Conservation (phyloP, 2,113 vertebrate species). For the Amia ocellicauda region DNA sequence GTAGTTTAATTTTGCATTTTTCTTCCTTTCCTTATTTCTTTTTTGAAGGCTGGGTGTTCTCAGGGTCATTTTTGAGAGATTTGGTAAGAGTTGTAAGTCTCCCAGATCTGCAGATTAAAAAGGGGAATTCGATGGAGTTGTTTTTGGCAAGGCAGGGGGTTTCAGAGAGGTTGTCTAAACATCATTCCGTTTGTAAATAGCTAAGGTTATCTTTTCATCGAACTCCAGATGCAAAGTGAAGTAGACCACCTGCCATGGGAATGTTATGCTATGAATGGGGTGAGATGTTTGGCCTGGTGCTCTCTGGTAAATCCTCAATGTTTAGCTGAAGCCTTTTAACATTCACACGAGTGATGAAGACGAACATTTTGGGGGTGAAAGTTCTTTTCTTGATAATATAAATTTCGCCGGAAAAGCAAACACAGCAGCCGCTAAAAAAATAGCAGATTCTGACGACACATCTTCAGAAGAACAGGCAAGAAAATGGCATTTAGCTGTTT, state of each 20-base stretch:
- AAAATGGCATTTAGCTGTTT: conserved; percentile 51
- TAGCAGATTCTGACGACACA: conserved; percentile 37
- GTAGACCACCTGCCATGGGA: conserved; percentile 68
- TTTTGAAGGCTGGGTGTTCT: conserved; percentile 37
- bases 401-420: background rate
- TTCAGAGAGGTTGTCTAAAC: conserved; percentile 69
- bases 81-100: conserved; percentile 44
- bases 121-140: conserved; percentile 46
- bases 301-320: conserved; percentile 17
- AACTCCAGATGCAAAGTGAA: conserved; percentile 65
- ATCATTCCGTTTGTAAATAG: conserved; percentile 69
- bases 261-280: conserved; percentile 48
- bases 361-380: background rate
- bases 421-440: background rate
- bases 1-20: conserved; percentile 47
- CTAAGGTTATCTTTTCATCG: conserved; percentile 67
- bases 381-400: background rate
- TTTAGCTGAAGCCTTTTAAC: conserved; percentile 18
- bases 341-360: background rate
- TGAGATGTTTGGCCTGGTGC: conserved; percentile 26
- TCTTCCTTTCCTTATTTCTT: conserved; percentile 58
- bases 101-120: conserved; percentile 53
- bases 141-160: conserved; percentile 53
- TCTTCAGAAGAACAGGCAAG: conserved; percentile 49
- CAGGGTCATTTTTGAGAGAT: conserved; percentile 47